Evolutionary conservation across 2,888 invertebrate species (phyloP).

Genomic region (Leucoma salicis): DNA sequence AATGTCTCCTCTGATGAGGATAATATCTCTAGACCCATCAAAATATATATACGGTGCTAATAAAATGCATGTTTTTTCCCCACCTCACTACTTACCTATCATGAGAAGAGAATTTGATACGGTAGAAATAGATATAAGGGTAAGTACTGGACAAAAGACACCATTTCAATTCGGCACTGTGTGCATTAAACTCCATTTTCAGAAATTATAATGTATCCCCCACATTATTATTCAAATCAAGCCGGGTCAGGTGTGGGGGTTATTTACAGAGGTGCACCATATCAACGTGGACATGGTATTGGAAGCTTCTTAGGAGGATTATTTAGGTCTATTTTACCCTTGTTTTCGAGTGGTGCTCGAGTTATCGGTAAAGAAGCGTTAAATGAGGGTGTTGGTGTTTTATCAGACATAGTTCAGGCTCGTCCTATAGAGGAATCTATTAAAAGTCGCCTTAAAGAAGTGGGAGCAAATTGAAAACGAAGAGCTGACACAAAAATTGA

Average conservation of each 20-base stretch:
- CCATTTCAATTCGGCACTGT: conserved; percentile 37
- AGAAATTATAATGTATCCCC: conserved; percentile 23
- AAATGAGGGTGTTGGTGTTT: conserved; percentile 27
- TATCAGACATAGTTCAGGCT: conserved; percentile 25
- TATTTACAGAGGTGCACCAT: conserved; percentile 30
- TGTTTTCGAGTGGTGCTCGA: conserved; percentile 29
- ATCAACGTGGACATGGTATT: conserved; percentile 26
- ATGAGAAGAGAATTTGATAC: conserved; percentile 39
- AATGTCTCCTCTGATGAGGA: conserved; percentile 25
- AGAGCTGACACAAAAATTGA: background rate
- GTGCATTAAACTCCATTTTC: conserved; percentile 34
- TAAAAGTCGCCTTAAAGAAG: conserved; percentile 14
- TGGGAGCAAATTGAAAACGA: conserved; percentile 26
- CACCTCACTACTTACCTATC: conserved; percentile 30
- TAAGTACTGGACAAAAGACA: conserved; percentile 29
- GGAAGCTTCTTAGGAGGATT: conserved; percentile 25
- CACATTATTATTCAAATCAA: conserved; percentile 23
- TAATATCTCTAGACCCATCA: conserved; percentile 20
- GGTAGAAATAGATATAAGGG: conserved; percentile 41
- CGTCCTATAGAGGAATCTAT: conserved; percentile 14
- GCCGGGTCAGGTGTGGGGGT: conserved; percentile 31
- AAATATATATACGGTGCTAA: too few species aligned
- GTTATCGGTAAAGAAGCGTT: conserved; percentile 31
- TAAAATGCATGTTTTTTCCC: conserved; percentile 28
- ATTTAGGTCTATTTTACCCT: conserved; percentile 31